Evolutionary conservation across 2,113 vertebrate genomes (phyloP).

Genomic region (Bos taurus): DNA sequence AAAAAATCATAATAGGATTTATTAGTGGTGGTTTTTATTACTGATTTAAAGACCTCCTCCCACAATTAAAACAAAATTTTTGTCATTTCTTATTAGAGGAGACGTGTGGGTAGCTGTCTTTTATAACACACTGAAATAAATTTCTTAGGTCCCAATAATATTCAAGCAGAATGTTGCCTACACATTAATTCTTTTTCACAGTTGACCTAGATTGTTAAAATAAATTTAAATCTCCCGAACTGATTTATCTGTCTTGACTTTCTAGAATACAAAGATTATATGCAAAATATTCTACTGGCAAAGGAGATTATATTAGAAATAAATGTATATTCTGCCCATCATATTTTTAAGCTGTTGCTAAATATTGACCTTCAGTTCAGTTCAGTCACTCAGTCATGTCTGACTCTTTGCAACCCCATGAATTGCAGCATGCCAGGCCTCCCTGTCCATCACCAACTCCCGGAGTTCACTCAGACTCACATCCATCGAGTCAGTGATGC

Average conservation of each 20-base stretch:
- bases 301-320: conserved; percentile 6
- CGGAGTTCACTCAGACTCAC: no score
- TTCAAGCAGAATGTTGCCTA: background rate
- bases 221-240: background rate
- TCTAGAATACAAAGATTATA: background rate
- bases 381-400: no score
- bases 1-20: background rate
- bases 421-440: no score
- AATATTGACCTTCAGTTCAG: background rate
- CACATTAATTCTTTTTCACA: background rate
- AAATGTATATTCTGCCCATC: background rate
- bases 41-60: background rate
- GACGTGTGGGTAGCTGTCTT: background rate
- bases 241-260: background rate
- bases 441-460: no score
- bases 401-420: no score
- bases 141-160: background rate
- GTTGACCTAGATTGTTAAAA: background rate
- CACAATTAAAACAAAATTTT: background rate
- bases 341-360: conserved; percentile 29
- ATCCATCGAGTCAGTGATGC: no score
- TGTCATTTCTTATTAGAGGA: background rate
- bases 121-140: conserved; percentile 13
- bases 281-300: background rate
- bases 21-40: background rate